phyloP scores from a whole-genome alignment of 2,888 invertebrate genomes.

The Latheticus oryzae region DNA sequence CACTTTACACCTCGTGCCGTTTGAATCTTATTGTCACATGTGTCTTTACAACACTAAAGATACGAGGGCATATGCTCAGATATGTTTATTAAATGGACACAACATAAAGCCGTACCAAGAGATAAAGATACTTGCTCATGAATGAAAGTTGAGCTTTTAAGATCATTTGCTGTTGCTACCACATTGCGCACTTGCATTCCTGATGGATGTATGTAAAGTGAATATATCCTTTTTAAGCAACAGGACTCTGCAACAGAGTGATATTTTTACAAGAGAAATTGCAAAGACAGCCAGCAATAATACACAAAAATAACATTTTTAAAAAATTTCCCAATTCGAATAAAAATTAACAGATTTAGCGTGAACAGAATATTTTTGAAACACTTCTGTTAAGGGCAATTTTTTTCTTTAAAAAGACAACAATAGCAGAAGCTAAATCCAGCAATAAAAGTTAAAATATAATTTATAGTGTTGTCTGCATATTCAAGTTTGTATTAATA shows the following conservation, averaged over 20 bases:
- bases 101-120: constrained; percentile 56
- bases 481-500: no score
- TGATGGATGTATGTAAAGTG: no score
- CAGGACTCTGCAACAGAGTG: no score
- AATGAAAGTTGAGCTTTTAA: neutral
- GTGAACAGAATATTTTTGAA: no score
- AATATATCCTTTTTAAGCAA: no score
- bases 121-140: constrained; percentile 40
- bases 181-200: no score
- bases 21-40: constrained; percentile 62
- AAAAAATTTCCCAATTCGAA: neutral
- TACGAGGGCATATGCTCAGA: constrained; percentile 60
- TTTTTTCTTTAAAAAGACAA: no score
- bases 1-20: constrained; percentile 65
- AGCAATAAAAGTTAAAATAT: no score
- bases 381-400: no score
- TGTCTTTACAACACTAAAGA: constrained; percentile 61
- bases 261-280: neutral
- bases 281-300: neutral
- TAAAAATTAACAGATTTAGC: no score
- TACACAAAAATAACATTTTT: neutral
- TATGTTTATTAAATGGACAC: constrained; percentile 67
- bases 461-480: no score
- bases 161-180: neutral
- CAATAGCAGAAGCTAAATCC: no score